A percentile compares a stretch with the other conserved stretches of the same genome.
Evolutionary conservation across 53 echinoderm and acorn worm species (phyloP).

Genomic region (Holothuria leucospilota): DNA sequence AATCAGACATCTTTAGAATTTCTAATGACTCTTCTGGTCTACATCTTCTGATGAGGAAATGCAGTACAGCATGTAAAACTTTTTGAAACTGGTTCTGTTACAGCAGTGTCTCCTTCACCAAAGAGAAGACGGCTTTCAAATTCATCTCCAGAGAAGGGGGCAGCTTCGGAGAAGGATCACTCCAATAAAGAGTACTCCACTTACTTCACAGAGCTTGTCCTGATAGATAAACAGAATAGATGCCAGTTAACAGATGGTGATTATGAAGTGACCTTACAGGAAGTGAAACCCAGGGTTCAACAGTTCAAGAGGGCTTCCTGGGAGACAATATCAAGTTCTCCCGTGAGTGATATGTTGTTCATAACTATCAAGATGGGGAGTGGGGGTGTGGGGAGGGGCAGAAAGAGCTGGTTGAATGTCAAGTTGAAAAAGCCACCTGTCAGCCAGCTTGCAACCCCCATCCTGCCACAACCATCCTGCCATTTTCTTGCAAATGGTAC

Average conservation of each 20-base stretch:
- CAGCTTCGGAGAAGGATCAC: conserved; percentile 15
- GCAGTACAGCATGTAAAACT: too few species aligned
- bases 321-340: conserved; percentile 89
- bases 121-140: conserved; percentile 48
- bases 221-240: conserved; percentile 84
- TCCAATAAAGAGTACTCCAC: conserved; percentile 15
- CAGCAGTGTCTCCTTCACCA: conserved; percentile 41
- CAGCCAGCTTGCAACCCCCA: too few species aligned
- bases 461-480: too few species aligned
- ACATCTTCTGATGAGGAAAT: too few species aligned
- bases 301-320: conserved; percentile 88
- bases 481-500: too few species aligned
- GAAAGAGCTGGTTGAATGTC: too few species aligned
- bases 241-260: conserved; percentile 92
- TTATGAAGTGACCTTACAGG: conserved; percentile 94
- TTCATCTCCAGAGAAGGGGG: conserved; percentile 28
- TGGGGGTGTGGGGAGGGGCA: too few species aligned
- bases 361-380: background rate
- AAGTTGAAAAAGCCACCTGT: too few species aligned
- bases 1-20: too few species aligned
- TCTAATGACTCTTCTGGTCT: too few species aligned
- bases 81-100: background rate
- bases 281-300: conserved; percentile 71
- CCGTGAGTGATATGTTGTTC: conserved; percentile 33
- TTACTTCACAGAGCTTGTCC: conserved; percentile 85